phyloP scores from a whole-genome alignment of 1,140 invertebrate species.

The Oreohelix idahoensis region DNA sequence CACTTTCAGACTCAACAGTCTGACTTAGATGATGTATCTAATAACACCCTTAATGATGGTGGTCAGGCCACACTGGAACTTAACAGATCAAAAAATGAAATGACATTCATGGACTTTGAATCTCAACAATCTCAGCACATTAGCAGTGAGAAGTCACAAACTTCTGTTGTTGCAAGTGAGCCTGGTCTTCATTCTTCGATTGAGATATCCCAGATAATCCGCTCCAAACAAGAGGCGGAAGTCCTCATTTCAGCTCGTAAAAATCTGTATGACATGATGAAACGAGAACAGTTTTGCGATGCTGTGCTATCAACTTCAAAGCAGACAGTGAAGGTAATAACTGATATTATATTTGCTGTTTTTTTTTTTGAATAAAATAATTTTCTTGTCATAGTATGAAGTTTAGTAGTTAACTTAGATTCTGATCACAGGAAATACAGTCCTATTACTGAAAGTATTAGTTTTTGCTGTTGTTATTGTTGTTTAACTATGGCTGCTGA shows the following conservation, averaged over 20 bases:
- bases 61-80: not conserved
- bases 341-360: no score
- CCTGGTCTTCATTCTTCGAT: not conserved
- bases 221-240: not conserved
- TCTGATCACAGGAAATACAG: no score
- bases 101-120: not conserved
- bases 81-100: constrained; percentile 1
- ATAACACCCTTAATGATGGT: not conserved
- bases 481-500: no score
- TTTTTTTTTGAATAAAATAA: no score
- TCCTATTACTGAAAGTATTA: no score
- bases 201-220: not conserved
- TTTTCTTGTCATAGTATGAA: no score
- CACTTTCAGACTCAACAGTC: constrained; percentile 15
- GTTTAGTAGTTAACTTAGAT: no score
- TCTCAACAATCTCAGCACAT: not conserved
- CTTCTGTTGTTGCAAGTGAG: not conserved
- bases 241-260: constrained; percentile 22
- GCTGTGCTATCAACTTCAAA: constrained; percentile 43
- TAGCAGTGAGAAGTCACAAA: not conserved
- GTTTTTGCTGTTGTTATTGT: no score
- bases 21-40: constrained; percentile 3
- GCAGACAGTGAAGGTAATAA: constrained; percentile 26
- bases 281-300: constrained; percentile 46
- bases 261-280: constrained; percentile 48